Percentiles rank a stretch among this genome's conserved stretches.
Evolutionary conservation across 2,888 invertebrate species (phyloP).

Genomic region (Pinctada fucata): DNA sequence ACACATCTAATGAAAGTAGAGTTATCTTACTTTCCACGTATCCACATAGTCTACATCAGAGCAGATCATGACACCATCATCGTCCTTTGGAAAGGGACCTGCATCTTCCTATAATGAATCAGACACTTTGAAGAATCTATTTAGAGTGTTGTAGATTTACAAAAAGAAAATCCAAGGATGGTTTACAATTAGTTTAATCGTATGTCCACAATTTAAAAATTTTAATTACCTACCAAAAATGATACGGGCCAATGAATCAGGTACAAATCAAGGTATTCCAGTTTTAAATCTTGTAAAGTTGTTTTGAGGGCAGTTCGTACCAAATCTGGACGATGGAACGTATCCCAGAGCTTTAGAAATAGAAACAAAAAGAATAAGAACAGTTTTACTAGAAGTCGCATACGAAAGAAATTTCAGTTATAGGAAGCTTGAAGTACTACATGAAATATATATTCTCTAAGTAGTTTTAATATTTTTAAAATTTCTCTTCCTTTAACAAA

Average conservation of each 20-base stretch:
- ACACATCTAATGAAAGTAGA: too few relatives aligned
- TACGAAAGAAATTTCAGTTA: too few relatives aligned
- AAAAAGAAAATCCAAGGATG: too few relatives aligned
- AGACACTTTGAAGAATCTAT: too few relatives aligned
- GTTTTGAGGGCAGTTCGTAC: slow-evolving; percentile 85
- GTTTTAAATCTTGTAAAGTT: slow-evolving; percentile 85
- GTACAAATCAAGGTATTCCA: slow-evolving; percentile 91
- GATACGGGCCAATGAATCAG: slow-evolving; percentile 95
- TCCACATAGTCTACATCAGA: slow-evolving; percentile 86
- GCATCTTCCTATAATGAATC: slow-evolving; percentile 81
- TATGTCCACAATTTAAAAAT: neutral
- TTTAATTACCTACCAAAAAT: slow-evolving; percentile 82
- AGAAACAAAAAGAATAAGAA: too few relatives aligned
- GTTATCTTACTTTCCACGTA: slow-evolving; percentile 81
- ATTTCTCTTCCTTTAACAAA: too few relatives aligned
- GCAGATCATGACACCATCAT: slow-evolving; percentile 81
- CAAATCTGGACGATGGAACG: slow-evolving; percentile 87
- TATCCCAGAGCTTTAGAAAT: slow-evolving; percentile 87
- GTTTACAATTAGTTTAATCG: too few relatives aligned
- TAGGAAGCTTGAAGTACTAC: too few relatives aligned
- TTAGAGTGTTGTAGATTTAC: too few relatives aligned
- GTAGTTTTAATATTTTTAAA: too few relatives aligned
- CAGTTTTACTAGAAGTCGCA: too few relatives aligned
- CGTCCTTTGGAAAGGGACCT: slow-evolving; percentile 82
- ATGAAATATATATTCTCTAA: too few relatives aligned